A percentile compares a stretch with the other conserved stretches of the same genome.
Evolutionary conservation across 2,888 invertebrate genomes (phyloP).

Genomic region (Rotaria socialis): DNA sequence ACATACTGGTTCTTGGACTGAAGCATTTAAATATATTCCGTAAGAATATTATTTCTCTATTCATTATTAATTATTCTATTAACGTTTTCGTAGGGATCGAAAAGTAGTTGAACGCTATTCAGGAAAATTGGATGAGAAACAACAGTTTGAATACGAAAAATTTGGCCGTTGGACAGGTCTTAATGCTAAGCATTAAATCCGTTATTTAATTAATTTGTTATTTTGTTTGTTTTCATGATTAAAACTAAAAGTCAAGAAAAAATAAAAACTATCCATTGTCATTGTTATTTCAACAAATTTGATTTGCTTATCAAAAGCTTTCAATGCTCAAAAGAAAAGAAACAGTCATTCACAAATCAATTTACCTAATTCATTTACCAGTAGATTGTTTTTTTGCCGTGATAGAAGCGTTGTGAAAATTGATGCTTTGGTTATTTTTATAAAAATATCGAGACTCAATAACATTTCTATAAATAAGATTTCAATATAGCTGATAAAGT

Average conservation of each 20-base stretch:
- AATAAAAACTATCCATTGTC: not conserved
- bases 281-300: not conserved
- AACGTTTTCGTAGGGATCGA: not conserved
- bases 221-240: not conserved
- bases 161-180: slow-evolving; percentile 15
- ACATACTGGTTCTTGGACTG: slow-evolving; percentile 25
- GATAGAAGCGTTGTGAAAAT: too few species aligned
- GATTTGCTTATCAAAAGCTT: not conserved
- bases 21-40: slow-evolving; percentile 36
- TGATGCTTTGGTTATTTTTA: too few species aligned
- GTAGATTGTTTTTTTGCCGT: too few species aligned
- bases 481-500: too few species aligned
- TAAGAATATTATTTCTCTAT: not conserved
- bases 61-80: not conserved
- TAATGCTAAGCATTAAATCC: not conserved
- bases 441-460: too few species aligned
- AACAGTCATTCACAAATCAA: too few species aligned
- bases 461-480: too few species aligned
- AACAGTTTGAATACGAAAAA: not conserved
- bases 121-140: not conserved
- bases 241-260: not conserved
- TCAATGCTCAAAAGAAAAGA: too few species aligned
- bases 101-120: slow-evolving; percentile 4
- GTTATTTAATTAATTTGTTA: not conserved
- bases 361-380: too few species aligned